Percentiles rank a stretch among this genome's conserved stretches.
phyloP scores from a whole-genome alignment of 2,888 invertebrate species.

The Dilophus febrilis region DNA sequence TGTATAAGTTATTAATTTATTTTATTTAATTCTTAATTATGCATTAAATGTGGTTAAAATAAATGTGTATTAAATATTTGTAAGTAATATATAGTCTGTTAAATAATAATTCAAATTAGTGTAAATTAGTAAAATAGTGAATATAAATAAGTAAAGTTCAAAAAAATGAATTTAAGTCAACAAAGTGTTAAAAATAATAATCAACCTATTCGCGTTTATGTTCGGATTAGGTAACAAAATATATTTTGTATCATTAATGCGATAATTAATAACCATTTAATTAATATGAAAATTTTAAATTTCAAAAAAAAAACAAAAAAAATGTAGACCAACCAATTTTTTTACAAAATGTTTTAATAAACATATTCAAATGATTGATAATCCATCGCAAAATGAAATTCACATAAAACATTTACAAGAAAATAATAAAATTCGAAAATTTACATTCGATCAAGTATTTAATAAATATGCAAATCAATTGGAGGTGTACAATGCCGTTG shows the following conservation, averaged over 20 bases:
- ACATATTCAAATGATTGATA: conserved; percentile 51
- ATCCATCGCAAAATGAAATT: conserved; percentile 46
- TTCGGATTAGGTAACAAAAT: conserved; percentile 55
- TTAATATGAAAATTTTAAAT: background rate
- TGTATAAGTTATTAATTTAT: no score
- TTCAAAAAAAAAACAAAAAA: background rate
- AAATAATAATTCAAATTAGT: no score
- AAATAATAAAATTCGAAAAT: conserved; percentile 53
- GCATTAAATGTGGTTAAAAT: no score
- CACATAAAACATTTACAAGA: conserved; percentile 41
- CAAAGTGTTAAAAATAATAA: no score
- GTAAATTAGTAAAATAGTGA: no score
- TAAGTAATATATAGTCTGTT: no score
- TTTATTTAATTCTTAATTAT: no score
- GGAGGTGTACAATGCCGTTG: conserved; percentile 76
- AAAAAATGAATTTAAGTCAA: no score
- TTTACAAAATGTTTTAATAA: conserved; percentile 51
- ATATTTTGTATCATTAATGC: background rate
- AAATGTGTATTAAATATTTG: no score
- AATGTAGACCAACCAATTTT: conserved; percentile 53
- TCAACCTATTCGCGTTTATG: conserved; percentile 78
- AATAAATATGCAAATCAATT: conserved; percentile 65
- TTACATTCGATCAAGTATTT: conserved; percentile 75
- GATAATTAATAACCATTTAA: no score
- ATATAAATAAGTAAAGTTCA: no score